phyloP scores from a whole-genome alignment of 2,888 invertebrate genomes.

The Harpalus rufipes region DNA sequence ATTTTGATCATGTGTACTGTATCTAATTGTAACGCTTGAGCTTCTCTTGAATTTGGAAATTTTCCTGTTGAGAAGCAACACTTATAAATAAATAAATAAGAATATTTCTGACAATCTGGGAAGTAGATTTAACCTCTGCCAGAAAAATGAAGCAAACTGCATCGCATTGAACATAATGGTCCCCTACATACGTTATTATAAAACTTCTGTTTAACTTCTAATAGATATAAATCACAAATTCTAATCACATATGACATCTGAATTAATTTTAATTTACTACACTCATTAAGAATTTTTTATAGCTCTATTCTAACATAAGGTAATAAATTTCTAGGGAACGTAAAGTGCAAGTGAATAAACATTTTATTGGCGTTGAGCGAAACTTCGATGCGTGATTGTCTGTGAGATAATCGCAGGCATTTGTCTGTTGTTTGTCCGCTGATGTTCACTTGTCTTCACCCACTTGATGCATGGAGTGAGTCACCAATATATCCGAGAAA shows the following conservation, averaged over 20 bases:
- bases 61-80: no score
- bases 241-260: constrained; percentile 37
- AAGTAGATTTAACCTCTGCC: no score
- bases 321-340: neutral
- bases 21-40: no score
- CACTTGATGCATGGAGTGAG: constrained; percentile 29
- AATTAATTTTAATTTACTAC: constrained; percentile 31
- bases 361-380: constrained; percentile 12
- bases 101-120: no score
- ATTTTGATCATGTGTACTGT: no score
- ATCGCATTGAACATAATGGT: no score
- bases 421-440: constrained; percentile 44
- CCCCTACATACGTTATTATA: no score
- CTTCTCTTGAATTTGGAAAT: no score
- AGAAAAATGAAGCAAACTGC: no score
- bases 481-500: constrained; percentile 12
- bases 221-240: neutral
- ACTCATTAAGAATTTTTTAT: constrained; percentile 17
- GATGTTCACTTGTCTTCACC: constrained; percentile 44
- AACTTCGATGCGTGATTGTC: constrained; percentile 31
- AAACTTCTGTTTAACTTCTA: no score
- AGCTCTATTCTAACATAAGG: neutral
- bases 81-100: no score
- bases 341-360: constrained; percentile 12
- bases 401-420: constrained; percentile 35